Percentiles rank a stretch among this genome's conserved stretches.
Evolutionary conservation across 2,797 vertebrate species (phyloP).

Genomic region (Coregonus suidteri): DNA sequence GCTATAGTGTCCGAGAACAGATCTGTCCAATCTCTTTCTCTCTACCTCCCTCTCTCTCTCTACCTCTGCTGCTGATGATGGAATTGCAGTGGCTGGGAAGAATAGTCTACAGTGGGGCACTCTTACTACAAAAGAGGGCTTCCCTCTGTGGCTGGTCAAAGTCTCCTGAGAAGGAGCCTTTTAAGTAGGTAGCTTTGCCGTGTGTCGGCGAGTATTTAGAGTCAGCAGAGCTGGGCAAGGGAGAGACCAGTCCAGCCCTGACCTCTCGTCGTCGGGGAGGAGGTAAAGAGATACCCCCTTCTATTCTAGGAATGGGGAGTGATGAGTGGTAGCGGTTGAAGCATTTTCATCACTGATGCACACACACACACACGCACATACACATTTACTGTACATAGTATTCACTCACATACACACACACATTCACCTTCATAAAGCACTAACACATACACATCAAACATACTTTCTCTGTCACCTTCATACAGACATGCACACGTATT

Average conservation of each 20-base stretch:
- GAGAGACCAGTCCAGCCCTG: conserved; percentile 7
- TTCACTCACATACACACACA: conserved; percentile 11
- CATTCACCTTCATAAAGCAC: neutral
- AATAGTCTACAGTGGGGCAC: neutral
- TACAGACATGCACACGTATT: conserved; percentile 12
- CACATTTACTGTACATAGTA: neutral
- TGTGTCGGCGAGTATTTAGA: conserved; percentile 7
- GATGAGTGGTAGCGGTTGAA: neutral
- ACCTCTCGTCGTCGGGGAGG: conserved; percentile 11
- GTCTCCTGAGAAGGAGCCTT: neutral
- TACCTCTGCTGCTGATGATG: neutral
- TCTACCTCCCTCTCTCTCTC: conserved; percentile 1
- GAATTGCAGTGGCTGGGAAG: neutral
- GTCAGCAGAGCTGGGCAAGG: neutral
- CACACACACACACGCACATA: conserved; percentile 1
- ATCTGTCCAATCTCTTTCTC: neutral
- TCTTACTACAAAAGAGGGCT: neutral
- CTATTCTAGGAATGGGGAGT: conserved; percentile 24
- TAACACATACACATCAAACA: neutral
- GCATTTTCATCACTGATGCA: neutral
- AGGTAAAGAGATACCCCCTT: conserved; percentile 23
- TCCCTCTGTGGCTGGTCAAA: neutral
- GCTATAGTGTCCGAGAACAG: neutral
- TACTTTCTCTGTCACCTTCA: neutral
- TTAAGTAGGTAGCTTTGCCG: neutral